These are phyloP conservation scores for Scomber japonicus DNA, from an alignment of 2,113 vertebrate genomes.

Conservation along the genomic window DNA sequence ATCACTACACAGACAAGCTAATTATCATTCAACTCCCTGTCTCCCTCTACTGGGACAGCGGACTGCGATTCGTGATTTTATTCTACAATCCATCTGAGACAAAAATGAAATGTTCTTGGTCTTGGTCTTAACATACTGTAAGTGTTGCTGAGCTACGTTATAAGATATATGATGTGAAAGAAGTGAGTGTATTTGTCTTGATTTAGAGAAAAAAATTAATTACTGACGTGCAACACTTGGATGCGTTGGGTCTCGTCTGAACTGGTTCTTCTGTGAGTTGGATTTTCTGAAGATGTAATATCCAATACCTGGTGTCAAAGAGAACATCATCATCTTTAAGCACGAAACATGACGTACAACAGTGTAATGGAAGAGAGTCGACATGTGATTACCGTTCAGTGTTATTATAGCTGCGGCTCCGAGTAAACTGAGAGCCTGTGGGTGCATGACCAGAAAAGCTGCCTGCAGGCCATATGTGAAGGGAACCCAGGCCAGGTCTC, in stretches of 20 bases:
- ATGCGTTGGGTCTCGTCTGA: slow-evolving; percentile 90
- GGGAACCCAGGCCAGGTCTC: slow-evolving; percentile 92
- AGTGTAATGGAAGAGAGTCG: not conserved
- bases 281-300: slow-evolving; percentile 92
- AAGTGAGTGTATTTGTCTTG: not conserved
- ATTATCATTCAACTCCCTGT: not conserved
- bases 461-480: slow-evolving; percentile 92
- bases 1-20: slow-evolving; percentile 14
- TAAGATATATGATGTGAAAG: not conserved
- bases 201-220: not conserved
- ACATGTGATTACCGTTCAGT: slow-evolving; percentile 86
- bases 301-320: slow-evolving; percentile 83
- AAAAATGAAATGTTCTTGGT: not conserved
- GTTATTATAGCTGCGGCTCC: slow-evolving; percentile 80
- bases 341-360: not conserved
- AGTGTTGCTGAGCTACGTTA: not conserved
- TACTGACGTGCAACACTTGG: slow-evolving; percentile 86
- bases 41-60: not conserved
- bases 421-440: slow-evolving; percentile 81
- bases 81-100: not conserved
- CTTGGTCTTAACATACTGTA: not conserved
- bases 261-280: slow-evolving; percentile 94
- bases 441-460: slow-evolving; percentile 89
- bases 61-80: not conserved
- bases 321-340: slow-evolving; percentile 3